Conservation (phyloP, 1,140 invertebrate genomes). For the Scaptomyza hsui region DNA sequence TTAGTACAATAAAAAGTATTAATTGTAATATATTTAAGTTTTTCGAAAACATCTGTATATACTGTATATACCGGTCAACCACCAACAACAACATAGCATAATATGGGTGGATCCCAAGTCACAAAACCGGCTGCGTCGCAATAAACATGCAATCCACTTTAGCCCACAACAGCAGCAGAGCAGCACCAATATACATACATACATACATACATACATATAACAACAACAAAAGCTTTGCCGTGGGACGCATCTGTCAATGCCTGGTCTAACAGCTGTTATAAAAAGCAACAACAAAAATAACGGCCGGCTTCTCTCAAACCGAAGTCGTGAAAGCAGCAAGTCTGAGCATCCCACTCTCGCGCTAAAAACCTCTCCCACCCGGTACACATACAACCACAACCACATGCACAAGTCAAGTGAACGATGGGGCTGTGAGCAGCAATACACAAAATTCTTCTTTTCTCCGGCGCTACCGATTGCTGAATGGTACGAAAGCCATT, state of each 20-base stretch:
- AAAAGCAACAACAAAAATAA: conserved; percentile 15
- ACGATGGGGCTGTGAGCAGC: neutral
- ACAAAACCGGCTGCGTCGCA: conserved; percentile 41
- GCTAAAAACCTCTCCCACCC: conserved; percentile 16
- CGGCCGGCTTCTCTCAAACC: conserved; percentile 30
- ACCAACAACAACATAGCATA: conserved; percentile 30
- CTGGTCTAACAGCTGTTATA: conserved; percentile 50
- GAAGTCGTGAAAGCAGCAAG: conserved; percentile 29
- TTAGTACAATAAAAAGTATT: conserved; percentile 15
- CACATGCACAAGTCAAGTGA: conserved; percentile 8
- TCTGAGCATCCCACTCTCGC: conserved; percentile 36
- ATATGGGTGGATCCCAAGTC: conserved; percentile 34
- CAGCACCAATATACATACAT: neutral
- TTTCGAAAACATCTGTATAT: neutral
- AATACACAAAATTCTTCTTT: conserved; percentile 25
- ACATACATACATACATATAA: too few relatives aligned
- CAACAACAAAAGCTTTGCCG: conserved; percentile 13
- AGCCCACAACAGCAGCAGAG: conserved; percentile 1
- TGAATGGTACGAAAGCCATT: conserved; percentile 28
- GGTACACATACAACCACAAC: neutral
- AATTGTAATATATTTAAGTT: too few relatives aligned
- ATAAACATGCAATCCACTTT: conserved; percentile 36
- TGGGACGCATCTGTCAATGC: conserved; percentile 34
- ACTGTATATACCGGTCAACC: conserved; percentile 16
- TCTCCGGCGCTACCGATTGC: conserved; percentile 28